Conservation (phyloP, 2,797 vertebrate species). For the Mionectes olivaceus region DNA sequence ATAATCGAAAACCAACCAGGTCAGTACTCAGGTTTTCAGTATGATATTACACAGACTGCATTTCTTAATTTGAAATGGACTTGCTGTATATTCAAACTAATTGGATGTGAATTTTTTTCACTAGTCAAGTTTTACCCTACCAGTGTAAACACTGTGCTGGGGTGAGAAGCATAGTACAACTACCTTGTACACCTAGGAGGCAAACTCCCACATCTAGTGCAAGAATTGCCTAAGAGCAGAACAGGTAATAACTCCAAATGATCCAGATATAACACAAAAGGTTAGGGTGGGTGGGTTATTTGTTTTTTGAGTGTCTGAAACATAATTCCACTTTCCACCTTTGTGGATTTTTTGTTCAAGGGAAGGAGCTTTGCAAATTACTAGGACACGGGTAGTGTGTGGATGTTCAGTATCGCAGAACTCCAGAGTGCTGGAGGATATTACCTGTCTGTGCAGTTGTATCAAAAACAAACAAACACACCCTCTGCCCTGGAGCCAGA, state of each 20-base stretch:
- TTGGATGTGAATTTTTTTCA: background rate
- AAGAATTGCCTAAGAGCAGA: background rate
- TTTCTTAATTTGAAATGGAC: background rate
- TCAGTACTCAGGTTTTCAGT: slow-evolving; percentile 53
- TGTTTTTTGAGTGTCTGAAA: background rate
- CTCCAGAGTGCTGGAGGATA: background rate
- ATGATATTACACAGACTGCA: background rate
- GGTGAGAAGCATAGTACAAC: background rate
- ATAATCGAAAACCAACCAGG: slow-evolving; percentile 94
- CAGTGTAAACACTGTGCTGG: background rate
- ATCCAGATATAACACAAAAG: background rate
- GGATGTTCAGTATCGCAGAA: background rate
- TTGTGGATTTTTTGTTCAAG: background rate
- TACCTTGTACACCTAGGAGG: background rate
- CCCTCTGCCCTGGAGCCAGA: background rate
- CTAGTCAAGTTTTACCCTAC: background rate
- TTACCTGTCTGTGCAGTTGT: background rate
- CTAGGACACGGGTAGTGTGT: background rate
- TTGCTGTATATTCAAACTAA: background rate
- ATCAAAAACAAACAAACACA: background rate
- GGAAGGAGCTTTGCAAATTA: background rate
- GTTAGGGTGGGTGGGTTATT: fast-evolving
- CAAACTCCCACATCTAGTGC: background rate
- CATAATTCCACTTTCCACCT: background rate
- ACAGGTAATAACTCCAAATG: background rate